phyloP scores from a whole-genome alignment of 2,888 invertebrate species.

The Protonemura montana region DNA sequence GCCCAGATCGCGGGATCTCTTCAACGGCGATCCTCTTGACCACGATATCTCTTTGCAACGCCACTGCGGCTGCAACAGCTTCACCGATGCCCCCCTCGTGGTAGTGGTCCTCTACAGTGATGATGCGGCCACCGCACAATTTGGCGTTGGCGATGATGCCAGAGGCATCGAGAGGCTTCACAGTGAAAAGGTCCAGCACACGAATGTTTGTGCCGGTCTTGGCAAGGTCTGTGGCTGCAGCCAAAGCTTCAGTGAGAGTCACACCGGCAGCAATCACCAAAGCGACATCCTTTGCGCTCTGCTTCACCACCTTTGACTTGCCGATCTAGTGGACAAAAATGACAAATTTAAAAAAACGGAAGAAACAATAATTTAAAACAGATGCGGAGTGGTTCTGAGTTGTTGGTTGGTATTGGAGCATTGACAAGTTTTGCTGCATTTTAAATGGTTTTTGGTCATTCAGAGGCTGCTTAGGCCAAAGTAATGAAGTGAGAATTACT shows the following conservation, averaged over 20 bases:
- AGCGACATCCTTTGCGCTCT: slow-evolving; percentile 79
- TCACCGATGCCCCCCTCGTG: slow-evolving; percentile 95
- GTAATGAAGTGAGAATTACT: too few species aligned
- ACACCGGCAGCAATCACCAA: slow-evolving; percentile 93
- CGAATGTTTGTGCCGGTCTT: slow-evolving; percentile 77
- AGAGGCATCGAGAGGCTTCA: slow-evolving; percentile 91
- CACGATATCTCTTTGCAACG: slow-evolving; percentile 72
- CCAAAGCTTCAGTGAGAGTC: slow-evolving; percentile 89
- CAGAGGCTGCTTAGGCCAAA: too few species aligned
- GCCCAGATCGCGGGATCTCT: slow-evolving; percentile 91
- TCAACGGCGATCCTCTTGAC: slow-evolving; percentile 83
- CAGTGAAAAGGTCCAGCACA: slow-evolving; percentile 93
- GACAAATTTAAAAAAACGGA: slow-evolving; percentile 44
- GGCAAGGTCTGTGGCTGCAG: slow-evolving; percentile 79
- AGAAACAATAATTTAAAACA: slow-evolving; percentile 38
- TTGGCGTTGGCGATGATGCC: slow-evolving; percentile 79
- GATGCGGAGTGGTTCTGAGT: too few species aligned
- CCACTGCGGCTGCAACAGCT: slow-evolving; percentile 85
- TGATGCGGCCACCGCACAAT: slow-evolving; percentile 79
- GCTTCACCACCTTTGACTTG: slow-evolving; percentile 79
- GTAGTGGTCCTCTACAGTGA: slow-evolving; percentile 98
- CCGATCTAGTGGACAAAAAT: slow-evolving; percentile 66
- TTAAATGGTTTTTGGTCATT: too few species aligned
- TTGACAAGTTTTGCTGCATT: too few species aligned
- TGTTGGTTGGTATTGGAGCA: too few species aligned